Percentiles rank a stretch among this genome's conserved stretches.
These are phyloP conservation scores for Sebastes baramenuke DNA, from an alignment of 2,797 vertebrate species.

Conservation along the genomic window DNA sequence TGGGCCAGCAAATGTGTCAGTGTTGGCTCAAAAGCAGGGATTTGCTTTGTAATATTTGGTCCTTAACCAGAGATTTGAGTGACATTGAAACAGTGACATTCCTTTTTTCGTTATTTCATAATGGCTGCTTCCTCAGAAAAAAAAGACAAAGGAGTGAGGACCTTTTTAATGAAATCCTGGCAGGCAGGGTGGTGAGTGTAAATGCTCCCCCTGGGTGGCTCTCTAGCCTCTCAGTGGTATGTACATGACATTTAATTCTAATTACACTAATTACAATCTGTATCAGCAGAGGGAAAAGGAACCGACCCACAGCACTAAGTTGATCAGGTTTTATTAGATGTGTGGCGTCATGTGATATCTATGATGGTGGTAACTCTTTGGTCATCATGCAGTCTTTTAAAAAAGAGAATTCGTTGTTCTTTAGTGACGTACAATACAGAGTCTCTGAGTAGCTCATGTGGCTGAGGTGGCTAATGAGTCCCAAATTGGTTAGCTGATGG, in stretches of 20 bases:
- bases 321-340: slow-evolving; percentile 11
- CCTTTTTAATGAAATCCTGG: slow-evolving; percentile 39
- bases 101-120: neutral
- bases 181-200: slow-evolving; percentile 25
- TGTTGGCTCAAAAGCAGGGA: neutral
- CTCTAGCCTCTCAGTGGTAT: slow-evolving; percentile 40
- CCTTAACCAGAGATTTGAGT: neutral
- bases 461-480: neutral
- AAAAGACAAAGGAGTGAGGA: neutral
- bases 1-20: neutral
- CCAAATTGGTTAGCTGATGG: slow-evolving; percentile 1
- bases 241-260: slow-evolving; percentile 55
- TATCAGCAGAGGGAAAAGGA: slow-evolving; percentile 16
- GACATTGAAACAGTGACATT: slow-evolving; percentile 23
- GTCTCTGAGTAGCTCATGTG: neutral
- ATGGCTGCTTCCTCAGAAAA: slow-evolving; percentile 16
- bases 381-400: neutral
- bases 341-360: slow-evolving; percentile 1
- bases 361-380: neutral
- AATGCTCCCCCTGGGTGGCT: slow-evolving; percentile 20
- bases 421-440: neutral
- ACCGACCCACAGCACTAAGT: slow-evolving; percentile 1
- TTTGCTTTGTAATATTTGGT: neutral
- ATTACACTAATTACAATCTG: slow-evolving; percentile 43
- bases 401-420: neutral